Evolutionary conservation across 1,140 invertebrate genomes (phyloP).

Genomic region (Microplitis mediator): DNA sequence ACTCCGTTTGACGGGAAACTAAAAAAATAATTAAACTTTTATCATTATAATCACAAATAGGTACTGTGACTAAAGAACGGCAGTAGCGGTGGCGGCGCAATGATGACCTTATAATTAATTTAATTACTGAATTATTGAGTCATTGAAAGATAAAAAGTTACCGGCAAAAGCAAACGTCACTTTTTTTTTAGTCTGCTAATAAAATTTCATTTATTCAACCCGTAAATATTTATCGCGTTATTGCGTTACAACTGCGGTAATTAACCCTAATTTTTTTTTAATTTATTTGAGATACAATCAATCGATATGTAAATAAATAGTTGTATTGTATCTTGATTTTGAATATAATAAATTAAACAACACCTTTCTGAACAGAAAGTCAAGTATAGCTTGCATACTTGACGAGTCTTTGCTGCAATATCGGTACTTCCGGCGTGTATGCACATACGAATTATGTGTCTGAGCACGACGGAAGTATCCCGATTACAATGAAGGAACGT

Average conservation of each 20-base stretch:
- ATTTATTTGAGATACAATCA: too few relatives aligned
- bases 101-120: conserved; percentile 11
- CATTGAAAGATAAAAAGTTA: not conserved
- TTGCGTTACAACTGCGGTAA: too few relatives aligned
- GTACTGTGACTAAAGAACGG: not conserved
- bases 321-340: not conserved
- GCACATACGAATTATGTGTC: conserved; percentile 6
- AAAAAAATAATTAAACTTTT: conserved; percentile 24
- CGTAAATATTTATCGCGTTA: too few relatives aligned
- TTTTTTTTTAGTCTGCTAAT: too few relatives aligned
- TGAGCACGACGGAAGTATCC: not conserved
- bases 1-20: not conserved
- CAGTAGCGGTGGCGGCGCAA: conserved; percentile 26
- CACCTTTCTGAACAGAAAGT: not conserved
- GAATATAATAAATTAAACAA: not conserved
- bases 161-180: too few relatives aligned
- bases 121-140: conserved; percentile 1
- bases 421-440: not conserved
- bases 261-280: too few relatives aligned
- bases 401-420: not conserved
- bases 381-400: not conserved
- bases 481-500: not conserved
- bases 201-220: too few relatives aligned
- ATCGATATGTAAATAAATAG: too few relatives aligned
- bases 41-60: conserved; percentile 11